phyloP scores from a whole-genome alignment of 2,888 invertebrate genomes.

The Drosophila macrospina region DNA sequence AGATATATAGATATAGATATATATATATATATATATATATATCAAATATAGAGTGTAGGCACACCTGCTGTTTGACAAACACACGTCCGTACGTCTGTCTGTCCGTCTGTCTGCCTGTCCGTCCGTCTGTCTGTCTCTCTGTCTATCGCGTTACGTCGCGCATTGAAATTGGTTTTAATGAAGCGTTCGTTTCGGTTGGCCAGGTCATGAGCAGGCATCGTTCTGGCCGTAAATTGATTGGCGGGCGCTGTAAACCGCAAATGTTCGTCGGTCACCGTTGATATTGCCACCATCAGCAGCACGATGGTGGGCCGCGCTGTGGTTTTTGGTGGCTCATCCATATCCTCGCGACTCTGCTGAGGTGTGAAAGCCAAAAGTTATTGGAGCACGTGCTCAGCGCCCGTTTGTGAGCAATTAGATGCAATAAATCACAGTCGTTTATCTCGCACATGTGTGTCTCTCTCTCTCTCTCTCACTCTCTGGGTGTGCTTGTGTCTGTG shows the following conservation, averaged over 20 bases:
- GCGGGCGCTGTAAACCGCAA: slow-evolving; percentile 57
- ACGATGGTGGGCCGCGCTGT: not conserved
- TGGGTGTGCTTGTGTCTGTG: not conserved
- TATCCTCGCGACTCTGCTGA: slow-evolving; percentile 57
- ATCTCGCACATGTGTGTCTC: slow-evolving; percentile 44
- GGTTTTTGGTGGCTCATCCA: slow-evolving; percentile 31
- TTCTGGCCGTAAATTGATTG: slow-evolving; percentile 54
- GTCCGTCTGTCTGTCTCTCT: slow-evolving; percentile 1
- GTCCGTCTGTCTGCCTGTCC: slow-evolving; percentile 11
- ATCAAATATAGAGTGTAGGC: slow-evolving; percentile 27
- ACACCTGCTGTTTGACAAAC: slow-evolving; percentile 41
- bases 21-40: no score
- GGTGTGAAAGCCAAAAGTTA: slow-evolving; percentile 74
- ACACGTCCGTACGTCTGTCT: slow-evolving; percentile 4
- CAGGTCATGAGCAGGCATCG: slow-evolving; percentile 5
- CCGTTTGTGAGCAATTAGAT: slow-evolving; percentile 74
- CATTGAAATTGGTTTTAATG: slow-evolving; percentile 72
- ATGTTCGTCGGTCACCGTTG: slow-evolving; percentile 31
- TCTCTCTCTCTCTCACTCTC: not conserved
- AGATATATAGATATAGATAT: no score
- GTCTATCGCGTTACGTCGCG: slow-evolving; percentile 39
- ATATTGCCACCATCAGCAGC: no score
- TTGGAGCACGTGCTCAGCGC: slow-evolving; percentile 72
- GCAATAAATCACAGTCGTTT: slow-evolving; percentile 69
- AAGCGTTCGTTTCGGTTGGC: slow-evolving; percentile 60